Percentiles rank a stretch among this genome's conserved stretches.
phyloP scores from a whole-genome alignment of 2,797 vertebrate species.

The Tadarida brasiliensis region DNA sequence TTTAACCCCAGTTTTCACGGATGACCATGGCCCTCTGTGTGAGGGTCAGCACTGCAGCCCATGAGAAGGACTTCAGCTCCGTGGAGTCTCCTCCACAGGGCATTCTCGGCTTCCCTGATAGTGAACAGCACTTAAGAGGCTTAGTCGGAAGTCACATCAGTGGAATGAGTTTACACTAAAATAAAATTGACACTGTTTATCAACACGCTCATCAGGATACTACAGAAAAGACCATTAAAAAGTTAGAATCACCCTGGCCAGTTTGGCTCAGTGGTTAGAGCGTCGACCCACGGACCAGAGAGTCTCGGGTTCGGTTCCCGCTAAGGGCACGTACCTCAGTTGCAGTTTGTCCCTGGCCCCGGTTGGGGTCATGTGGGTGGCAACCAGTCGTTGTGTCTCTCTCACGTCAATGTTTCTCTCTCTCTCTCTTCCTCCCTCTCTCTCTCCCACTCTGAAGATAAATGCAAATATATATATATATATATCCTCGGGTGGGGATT shows the following conservation, averaged over 20 bases:
- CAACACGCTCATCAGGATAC: not conserved
- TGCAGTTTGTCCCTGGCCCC: too few species aligned
- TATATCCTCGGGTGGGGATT: too few species aligned
- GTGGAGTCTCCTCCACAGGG: not conserved
- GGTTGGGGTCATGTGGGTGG: too few species aligned
- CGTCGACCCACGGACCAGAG: too few species aligned
- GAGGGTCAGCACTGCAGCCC: accelerated
- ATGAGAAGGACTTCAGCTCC: not conserved
- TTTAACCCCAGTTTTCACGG: not conserved
- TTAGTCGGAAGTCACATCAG: not conserved
- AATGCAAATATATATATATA: too few species aligned
- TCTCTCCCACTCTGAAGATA: too few species aligned
- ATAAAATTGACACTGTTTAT: not conserved
- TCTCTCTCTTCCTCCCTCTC: too few species aligned
- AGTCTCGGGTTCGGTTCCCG: too few species aligned
- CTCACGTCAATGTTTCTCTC: too few species aligned
- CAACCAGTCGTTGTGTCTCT: too few species aligned
- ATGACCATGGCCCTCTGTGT: not conserved
- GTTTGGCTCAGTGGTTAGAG: too few species aligned
- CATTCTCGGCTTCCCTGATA: not conserved
- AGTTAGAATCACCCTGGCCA: not conserved
- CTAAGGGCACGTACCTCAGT: too few species aligned
- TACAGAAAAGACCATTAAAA: not conserved
- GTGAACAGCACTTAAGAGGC: not conserved
- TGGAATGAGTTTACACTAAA: not conserved